A percentile compares a stretch with the other conserved stretches of the same genome.
Evolutionary conservation across 2,113 vertebrate species (phyloP).

Genomic region (Rhegmatorhina hoffmannsi): DNA sequence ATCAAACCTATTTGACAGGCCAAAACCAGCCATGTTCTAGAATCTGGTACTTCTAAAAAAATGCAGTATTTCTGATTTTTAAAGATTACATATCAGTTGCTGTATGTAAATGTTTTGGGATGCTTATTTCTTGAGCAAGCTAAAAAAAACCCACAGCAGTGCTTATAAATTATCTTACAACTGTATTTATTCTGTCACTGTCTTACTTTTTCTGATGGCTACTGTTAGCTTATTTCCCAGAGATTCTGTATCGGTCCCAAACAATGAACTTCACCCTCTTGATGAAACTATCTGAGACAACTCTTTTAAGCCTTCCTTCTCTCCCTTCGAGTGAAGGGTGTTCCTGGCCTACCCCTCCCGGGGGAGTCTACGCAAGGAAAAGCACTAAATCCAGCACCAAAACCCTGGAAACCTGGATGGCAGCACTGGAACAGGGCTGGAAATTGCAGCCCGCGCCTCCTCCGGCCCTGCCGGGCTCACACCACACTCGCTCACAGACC

Average conservation of each 20-base stretch:
- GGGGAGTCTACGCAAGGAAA: too few species aligned
- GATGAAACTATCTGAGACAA: accelerated
- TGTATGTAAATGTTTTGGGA: accelerated
- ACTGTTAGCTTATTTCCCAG: background rate
- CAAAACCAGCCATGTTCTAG: background rate
- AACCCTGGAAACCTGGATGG: accelerated
- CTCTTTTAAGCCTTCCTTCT: background rate
- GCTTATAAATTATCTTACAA: background rate
- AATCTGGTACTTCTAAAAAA: background rate
- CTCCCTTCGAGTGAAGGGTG: background rate
- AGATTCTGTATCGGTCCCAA: accelerated
- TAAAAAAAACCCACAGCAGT: background rate
- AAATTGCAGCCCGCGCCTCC: accelerated
- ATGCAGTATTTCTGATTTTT: background rate
- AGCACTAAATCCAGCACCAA: accelerated
- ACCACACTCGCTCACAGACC: accelerated
- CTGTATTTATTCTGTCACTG: background rate
- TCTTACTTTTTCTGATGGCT: background rate
- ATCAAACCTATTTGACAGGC: background rate
- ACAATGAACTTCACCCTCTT: accelerated
- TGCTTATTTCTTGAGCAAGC: background rate
- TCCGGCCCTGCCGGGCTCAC: accelerated
- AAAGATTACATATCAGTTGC: background rate
- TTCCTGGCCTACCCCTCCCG: accelerated
- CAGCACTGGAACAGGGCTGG: accelerated